These are phyloP conservation scores for Scelioninae gen. 2 DNA, from an alignment of 2,888 invertebrate genomes.

Conservation along the genomic window DNA sequence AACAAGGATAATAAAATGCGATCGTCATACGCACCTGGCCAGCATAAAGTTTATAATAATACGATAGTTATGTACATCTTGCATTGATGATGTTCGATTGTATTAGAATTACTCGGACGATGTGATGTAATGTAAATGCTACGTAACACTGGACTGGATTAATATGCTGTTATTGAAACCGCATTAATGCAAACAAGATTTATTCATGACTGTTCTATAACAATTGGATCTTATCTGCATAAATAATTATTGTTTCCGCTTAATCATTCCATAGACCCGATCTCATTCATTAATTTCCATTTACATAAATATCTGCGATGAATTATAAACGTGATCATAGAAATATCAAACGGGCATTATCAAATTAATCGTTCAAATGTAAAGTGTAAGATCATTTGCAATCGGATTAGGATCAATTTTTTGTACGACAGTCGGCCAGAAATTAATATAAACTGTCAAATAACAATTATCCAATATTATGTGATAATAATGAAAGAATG, in stretches of 20 bases:
- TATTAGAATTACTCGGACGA: conserved; percentile 38
- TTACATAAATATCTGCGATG: conserved; percentile 21
- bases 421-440: no score
- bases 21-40: conserved; percentile 18
- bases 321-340: no score
- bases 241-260: conserved; percentile 49
- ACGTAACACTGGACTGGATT: conserved; percentile 48
- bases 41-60: conserved; percentile 43
- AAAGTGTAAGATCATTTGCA: no score
- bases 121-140: conserved; percentile 49
- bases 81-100: conserved; percentile 47
- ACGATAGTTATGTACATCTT: conserved; percentile 26
- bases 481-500: no score
- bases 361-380: no score
- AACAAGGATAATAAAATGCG: conserved; percentile 15
- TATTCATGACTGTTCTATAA: conserved; percentile 49
- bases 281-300: conserved; percentile 7
- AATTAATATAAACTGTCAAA: no score
- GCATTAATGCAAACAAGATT: conserved; percentile 53
- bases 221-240: conserved; percentile 50
- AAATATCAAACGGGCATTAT: no score
- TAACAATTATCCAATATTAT: no score
- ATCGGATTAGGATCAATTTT: no score
- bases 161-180: conserved; percentile 54
- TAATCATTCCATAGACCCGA: conserved; percentile 39